Evolutionary conservation across 2,888 invertebrate genomes (phyloP), one percentile per base, ranked within the genome.

Genomic region (Epirrita christyi): DNA sequence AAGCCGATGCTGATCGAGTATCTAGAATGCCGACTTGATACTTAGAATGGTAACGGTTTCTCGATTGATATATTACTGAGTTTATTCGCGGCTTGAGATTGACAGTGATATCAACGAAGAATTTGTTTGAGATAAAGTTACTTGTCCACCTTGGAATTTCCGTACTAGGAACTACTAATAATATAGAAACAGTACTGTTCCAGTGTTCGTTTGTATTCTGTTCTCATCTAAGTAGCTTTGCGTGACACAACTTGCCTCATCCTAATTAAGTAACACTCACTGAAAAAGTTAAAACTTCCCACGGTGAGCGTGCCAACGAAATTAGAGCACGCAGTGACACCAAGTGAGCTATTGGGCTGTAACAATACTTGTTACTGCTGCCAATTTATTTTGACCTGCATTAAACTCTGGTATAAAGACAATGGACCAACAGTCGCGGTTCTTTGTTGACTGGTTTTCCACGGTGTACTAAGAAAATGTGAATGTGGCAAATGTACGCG

Each of bases 241-340:
- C 53, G 44, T 53, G 58, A 44, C 45, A 46, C 40, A 43, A 54
- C 45, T 52, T 67, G 67, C 73, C 71, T 68, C 71, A 72, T 71
- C 64, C 72, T 75, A 73, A 80, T 78, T 78, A 55, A 44, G 52
- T 48, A 81, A 81, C 80, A 80, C 75, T 73, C 78, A 74, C 71
- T 68, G 73, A 51, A 55, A 59, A 55, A 59, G 55, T 80, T 80
- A 81, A 77, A 76, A 81, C 83, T 87, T 88, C 87, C 85, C 88
- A 88, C 86, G 86, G 76, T 75, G 72, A 71, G 72, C 70, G 75
- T 77, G 78, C 76, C 73, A 72, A 78, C 78, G 72, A 80, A 87
- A 85, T 80, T 86, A 69, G 87, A 87, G 81, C 87, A 73, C 69
- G 71, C 71, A 73, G 82, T 86, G 85, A 86, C 87, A 87, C 85